Evolutionary conservation across 2,113 vertebrate species (phyloP), one percentile per base, ranked within the genome.

Genomic region (Oceanodroma tethys): DNA sequence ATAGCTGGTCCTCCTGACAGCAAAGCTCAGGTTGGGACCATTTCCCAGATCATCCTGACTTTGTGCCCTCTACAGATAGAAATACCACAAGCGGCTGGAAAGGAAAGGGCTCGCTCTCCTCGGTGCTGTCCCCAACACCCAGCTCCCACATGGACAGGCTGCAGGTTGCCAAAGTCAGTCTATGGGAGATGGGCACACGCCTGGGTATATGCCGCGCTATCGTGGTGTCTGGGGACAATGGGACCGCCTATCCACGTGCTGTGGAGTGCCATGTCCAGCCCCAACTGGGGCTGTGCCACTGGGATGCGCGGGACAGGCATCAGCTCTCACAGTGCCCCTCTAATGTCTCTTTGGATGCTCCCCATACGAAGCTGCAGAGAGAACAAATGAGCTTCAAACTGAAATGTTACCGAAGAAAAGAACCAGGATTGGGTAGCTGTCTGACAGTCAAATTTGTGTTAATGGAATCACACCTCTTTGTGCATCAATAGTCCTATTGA

Each of bases 251-350:
- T 19, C 9, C 10, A 43, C 1, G 0, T 45, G 13, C 21, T 65
- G 4, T 59, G 30, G 63, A 76, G 11, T 38, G 26, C 25, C 3
- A 2, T 1, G 1, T 45, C 34, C 38, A 66, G 45, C 16, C 22
- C 15, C 43, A 66, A 13, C 16, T 45, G 16, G 36, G 43, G 4
- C 20, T 52, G 27, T 71, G 65, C 8, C 34, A n/a, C 65, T 58
- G 5, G 12, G 7, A 20, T 32, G 11, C 0, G 0, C 1, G 1
- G 23, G 29, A 47, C 36, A 66, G 38, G 16, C 8, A 45, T 5
- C 30, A 63, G 18, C 3, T 75, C 16, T 63, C 1, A 0, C 11
- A 9, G 26, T 47, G 6, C 5, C 8, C 20, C 26, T 60, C 40
- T 55, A 19, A 73, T 6, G 1, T 13, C 22, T 60, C 21, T 23